Evolutionary conservation across 2,113 vertebrate genomes (phyloP).

Genomic region (Suncus etruscus): DNA sequence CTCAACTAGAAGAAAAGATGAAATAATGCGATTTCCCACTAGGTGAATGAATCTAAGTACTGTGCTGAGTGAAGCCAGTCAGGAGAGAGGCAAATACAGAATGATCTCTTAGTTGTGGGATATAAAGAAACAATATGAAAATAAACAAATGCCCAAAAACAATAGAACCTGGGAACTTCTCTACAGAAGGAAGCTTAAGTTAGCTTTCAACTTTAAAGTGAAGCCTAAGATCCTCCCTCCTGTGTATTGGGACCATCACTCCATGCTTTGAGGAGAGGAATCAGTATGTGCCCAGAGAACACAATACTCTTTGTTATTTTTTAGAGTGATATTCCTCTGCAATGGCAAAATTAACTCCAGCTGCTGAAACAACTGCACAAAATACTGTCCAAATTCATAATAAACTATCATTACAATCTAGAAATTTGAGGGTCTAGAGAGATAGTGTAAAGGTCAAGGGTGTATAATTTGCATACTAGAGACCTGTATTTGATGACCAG

Average conservation of each 20-base stretch:
- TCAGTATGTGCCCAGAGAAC: background rate
- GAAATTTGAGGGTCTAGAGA: background rate
- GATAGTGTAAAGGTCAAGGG: too few species aligned
- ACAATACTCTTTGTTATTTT: background rate
- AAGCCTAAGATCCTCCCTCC: background rate
- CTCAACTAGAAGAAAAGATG: too few species aligned
- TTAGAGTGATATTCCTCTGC: conserved; percentile 25
- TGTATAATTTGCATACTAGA: too few species aligned
- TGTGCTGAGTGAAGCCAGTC: too few species aligned
- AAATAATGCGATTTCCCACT: too few species aligned
- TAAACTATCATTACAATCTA: conserved; percentile 16
- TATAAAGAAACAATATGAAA: too few species aligned
- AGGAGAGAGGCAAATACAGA: too few species aligned
- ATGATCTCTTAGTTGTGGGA: too few species aligned
- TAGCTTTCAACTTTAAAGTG: background rate
- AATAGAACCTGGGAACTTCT: background rate
- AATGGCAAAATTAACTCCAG: conserved; percentile 47
- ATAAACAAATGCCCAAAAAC: too few species aligned
- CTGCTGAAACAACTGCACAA: conserved; percentile 37
- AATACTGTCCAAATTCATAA: conserved; percentile 4
- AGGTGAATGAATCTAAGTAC: too few species aligned
- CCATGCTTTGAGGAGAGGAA: background rate
- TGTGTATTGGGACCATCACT: background rate
- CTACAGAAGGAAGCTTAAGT: conserved; percentile 18
- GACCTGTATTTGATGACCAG: too few species aligned